Percentiles rank a stretch among this genome's conserved stretches.
Conservation (phyloP, 1,140 invertebrate species). For the Anoplolepis gracilipes region DNA sequence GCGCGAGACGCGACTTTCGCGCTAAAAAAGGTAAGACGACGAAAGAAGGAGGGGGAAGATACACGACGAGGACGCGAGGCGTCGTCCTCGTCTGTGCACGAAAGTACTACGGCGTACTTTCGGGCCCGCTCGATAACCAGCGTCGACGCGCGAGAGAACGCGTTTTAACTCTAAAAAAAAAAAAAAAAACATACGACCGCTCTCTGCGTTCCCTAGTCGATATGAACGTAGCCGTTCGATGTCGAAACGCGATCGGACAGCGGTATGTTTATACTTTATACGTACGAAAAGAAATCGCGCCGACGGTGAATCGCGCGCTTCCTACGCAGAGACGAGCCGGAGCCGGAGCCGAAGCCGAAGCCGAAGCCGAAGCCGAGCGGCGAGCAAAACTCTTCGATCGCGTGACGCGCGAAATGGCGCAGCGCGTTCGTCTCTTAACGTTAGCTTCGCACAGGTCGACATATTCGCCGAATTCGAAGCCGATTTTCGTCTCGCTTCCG, state of each 20-base stretch:
- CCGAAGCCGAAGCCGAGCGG: neutral
- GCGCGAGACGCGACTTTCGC: slow-evolving; percentile 51
- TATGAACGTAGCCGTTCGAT: neutral
- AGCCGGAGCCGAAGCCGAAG: neutral
- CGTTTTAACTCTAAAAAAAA: neutral
- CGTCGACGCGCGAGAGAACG: slow-evolving; percentile 20
- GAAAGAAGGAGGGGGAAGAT: neutral
- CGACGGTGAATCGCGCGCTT: neutral
- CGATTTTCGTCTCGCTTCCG: neutral
- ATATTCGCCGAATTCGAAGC: too few species aligned
- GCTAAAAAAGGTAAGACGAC: slow-evolving; percentile 59
- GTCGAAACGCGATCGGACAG: neutral
- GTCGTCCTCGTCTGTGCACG: slow-evolving; percentile 55
- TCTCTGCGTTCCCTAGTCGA: neutral
- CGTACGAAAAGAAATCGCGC: too few species aligned
- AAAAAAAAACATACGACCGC: too few species aligned
- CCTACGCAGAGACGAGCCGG: neutral
- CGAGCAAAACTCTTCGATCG: slow-evolving; percentile 19
- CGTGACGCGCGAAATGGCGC: slow-evolving; percentile 43
- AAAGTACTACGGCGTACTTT: slow-evolving; percentile 53
- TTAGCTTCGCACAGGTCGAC: too few species aligned
- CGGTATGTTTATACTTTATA: too few species aligned
- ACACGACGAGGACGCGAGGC: slow-evolving; percentile 37
- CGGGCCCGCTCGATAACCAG: slow-evolving; percentile 62
- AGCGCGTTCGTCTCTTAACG: neutral